A percentile compares a stretch with the other conserved stretches of the same genome.
Evolutionary conservation across 2,888 invertebrate genomes (phyloP).

Genomic region (Nomada flava): DNA sequence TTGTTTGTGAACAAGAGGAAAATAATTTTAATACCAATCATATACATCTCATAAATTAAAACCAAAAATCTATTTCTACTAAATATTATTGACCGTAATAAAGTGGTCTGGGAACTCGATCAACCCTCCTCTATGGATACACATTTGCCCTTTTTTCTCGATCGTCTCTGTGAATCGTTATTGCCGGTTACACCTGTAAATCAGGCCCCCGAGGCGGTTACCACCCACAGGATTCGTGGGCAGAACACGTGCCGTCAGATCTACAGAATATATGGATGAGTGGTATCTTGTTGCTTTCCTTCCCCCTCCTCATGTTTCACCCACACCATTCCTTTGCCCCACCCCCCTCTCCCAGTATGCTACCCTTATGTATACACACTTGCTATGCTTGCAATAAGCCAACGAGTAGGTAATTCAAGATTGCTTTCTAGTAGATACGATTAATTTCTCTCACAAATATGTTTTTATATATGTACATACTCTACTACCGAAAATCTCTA

Average conservation of each 20-base stretch:
- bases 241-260: conserved; percentile 71
- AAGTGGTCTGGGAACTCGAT: conserved; percentile 2
- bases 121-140: conserved; percentile 3
- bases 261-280: conserved; percentile 69
- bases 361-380: conserved; percentile 50
- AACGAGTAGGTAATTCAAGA: conserved; percentile 55
- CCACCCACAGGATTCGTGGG: conserved; percentile 74
- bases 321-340: conserved; percentile 20
- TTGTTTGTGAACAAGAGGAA: no score
- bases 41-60: not conserved
- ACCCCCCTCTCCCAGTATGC: conserved; percentile 13
- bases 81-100: not conserved
- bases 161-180: conserved; percentile 64
- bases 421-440: conserved; percentile 50
- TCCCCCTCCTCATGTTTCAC: conserved; percentile 45
- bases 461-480: no score
- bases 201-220: conserved; percentile 70
- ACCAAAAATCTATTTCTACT: not conserved
- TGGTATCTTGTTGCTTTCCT: conserved; percentile 65
- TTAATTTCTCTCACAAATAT: no score
- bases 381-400: conserved; percentile 45
- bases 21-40: no score
- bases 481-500: no score
- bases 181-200: conserved; percentile 75
- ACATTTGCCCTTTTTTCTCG: conserved; percentile 33